Percentiles rank a stretch among this genome's conserved stretches.
These are phyloP conservation scores for Okamejei kenojei DNA, from an alignment of 2,797 vertebrate species.

Conservation along the genomic window DNA sequence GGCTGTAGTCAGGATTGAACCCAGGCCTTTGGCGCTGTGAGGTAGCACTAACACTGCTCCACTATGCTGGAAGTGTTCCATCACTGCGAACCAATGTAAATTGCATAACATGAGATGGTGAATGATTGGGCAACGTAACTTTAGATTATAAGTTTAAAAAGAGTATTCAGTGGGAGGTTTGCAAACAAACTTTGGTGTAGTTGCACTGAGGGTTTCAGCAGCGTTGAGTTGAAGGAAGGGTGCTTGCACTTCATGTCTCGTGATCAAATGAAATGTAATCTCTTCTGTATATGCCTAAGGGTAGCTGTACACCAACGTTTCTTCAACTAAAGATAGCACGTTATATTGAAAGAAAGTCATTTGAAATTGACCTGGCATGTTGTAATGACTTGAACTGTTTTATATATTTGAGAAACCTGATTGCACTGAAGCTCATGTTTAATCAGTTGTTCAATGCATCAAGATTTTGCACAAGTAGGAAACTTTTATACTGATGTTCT, in stretches of 20 bases:
- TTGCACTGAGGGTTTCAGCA: background rate
- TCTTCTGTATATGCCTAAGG: background rate
- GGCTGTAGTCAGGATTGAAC: no score
- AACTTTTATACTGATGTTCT: background rate
- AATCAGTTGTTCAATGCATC: background rate
- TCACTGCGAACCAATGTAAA: background rate
- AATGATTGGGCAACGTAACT: background rate
- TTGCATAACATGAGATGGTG: background rate
- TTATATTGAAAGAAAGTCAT: background rate
- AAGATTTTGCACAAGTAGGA: background rate
- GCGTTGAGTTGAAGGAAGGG: background rate
- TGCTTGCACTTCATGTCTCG: background rate
- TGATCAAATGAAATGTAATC: background rate
- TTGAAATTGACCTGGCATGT: background rate
- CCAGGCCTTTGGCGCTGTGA: no score
- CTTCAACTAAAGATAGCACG: background rate
- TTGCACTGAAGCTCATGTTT: background rate
- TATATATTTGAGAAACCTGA: background rate
- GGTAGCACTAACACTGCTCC: no score
- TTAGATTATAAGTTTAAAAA: background rate
- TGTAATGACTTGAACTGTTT: background rate
- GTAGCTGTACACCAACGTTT: background rate
- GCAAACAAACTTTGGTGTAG: no score
- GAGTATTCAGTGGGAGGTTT: background rate
- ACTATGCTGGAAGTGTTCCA: background rate